phyloP scores from a whole-genome alignment of 1,140 invertebrate genomes.

The Atta texana region DNA sequence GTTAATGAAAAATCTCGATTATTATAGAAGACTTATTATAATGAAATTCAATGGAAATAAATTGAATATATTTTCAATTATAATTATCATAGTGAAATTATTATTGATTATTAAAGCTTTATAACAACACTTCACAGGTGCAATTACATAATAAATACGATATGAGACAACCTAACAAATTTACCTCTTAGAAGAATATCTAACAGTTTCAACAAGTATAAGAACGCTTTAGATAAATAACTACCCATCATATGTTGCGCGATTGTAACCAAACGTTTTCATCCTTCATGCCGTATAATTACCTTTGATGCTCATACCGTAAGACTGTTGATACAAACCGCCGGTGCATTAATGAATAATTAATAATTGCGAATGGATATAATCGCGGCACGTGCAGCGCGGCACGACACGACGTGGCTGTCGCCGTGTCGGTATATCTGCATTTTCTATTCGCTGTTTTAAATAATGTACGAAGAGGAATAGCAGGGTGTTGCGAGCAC shows the following conservation, averaged over 20 bases:
- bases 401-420: background rate
- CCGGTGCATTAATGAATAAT: slow-evolving; percentile 51
- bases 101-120: background rate
- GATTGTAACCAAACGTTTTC: slow-evolving; percentile 23
- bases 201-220: background rate
- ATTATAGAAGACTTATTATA: background rate
- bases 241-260: background rate
- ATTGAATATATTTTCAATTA: background rate
- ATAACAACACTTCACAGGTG: background rate
- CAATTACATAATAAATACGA: background rate
- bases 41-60: background rate
- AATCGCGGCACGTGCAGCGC: slow-evolving; percentile 27
- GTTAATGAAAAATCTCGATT: background rate
- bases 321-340: background rate
- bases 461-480: slow-evolving; percentile 42
- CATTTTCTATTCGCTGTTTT: slow-evolving; percentile 45
- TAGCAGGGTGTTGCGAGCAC: slow-evolving; percentile 35
- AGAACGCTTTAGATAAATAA: background rate
- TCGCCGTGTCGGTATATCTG: background rate
- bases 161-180: background rate
- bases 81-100: background rate
- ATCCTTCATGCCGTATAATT: slow-evolving; percentile 44
- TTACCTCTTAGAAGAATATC: background rate
- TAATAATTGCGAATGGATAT: slow-evolving; percentile 44
- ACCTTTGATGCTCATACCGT: background rate